Percentiles rank a stretch among this genome's conserved stretches.
Evolutionary conservation across 92 coral and sea anemone species (phyloP).

Genomic region (Epizoanthus fatuus): DNA sequence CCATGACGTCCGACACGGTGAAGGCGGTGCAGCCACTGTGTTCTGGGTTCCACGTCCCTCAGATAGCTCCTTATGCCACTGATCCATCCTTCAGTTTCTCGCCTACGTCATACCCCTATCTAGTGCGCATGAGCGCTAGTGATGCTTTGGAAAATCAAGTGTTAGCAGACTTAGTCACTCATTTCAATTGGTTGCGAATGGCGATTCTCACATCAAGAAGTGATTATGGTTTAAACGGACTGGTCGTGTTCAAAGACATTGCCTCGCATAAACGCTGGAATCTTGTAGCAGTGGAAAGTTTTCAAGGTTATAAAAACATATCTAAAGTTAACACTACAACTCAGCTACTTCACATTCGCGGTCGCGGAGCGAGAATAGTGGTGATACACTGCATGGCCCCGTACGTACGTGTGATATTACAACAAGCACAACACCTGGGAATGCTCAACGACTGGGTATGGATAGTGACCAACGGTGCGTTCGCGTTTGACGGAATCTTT

Average conservation of each 20-base stretch:
- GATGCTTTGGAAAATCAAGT: constrained; percentile 80
- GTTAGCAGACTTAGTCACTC: constrained; percentile 75
- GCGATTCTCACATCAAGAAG: constrained; percentile 85
- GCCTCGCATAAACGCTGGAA: constrained; percentile 89
- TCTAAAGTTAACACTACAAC: constrained; percentile 78
- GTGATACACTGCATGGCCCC: constrained; percentile 75
- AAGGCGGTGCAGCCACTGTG: constrained; percentile 80
- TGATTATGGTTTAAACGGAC: constrained; percentile 83
- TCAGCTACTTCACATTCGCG: constrained; percentile 80
- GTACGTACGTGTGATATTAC: constrained; percentile 69
- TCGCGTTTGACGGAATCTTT: constrained; percentile 74
- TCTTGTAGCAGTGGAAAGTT: constrained; percentile 82
- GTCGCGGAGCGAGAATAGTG: constrained; percentile 83
- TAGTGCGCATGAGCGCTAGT: constrained; percentile 88
- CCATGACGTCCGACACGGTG: constrained; percentile 78
- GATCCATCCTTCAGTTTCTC: constrained; percentile 84
- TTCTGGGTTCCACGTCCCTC: constrained; percentile 85
- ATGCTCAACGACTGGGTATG: constrained; percentile 90
- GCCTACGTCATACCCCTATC: constrained; percentile 66
- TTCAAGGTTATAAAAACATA: constrained; percentile 70
- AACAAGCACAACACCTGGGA: constrained; percentile 84
- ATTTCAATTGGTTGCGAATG: constrained; percentile 88
- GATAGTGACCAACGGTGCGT: constrained; percentile 84
- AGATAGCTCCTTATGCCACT: constrained; percentile 88
- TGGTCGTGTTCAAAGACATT: constrained; percentile 81